Base-by-base conservation (phyloP, 2,888 invertebrate species). In the Ptychoptera contaminata region DNA sequence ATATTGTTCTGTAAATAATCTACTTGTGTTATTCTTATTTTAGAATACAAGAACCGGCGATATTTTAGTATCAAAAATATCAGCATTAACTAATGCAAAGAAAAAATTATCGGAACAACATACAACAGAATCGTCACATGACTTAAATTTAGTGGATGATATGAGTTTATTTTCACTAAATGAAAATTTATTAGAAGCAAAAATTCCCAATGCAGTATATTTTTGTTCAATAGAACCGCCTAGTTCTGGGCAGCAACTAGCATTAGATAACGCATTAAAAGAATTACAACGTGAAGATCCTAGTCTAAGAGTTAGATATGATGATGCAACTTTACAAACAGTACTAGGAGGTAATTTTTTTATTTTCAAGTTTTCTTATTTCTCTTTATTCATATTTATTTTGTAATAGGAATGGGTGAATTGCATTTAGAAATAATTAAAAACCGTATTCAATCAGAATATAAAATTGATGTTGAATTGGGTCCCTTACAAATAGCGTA, bases 151-250 rank as follows among this genome's bases (percentile, higher is more conserved):
- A 1, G 60, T 67, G 4, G 59, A 55, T 5, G 56, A 58, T n/a
- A 48, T 47, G 1, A 53, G 56, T 32, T 42, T 51, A 0, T 51
- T 54, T 11, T 46, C 43, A 8, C 34, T 48, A 2, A 52, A 54
- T 15, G 59, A 60, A 42, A 54, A 63, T 32, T 59, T 63, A 37
- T 54, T 67, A 52, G 80, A 82, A 2, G 74, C 85, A 1, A 72
- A 73, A 38, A 67, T 92, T 47, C 94, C 94, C 0, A 86, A 91
- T 57, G 93, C 98, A 0, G 98, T 98, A 1, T 97, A 94, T 67
- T 86, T 94, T 58, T 96, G 97, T 62, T 85, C 91, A 1, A 82
- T 98, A 50, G 97, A 98, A 67, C 85, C 96, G 0, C 84, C 90
- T 0, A 86, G 86, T 53, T 58, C 80, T 53, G 73, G 82, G 1